A percentile compares a stretch with the other conserved stretches of the same genome.
phyloP scores from a whole-genome alignment of 2,113 vertebrate genomes.

The Indicator indicator region DNA sequence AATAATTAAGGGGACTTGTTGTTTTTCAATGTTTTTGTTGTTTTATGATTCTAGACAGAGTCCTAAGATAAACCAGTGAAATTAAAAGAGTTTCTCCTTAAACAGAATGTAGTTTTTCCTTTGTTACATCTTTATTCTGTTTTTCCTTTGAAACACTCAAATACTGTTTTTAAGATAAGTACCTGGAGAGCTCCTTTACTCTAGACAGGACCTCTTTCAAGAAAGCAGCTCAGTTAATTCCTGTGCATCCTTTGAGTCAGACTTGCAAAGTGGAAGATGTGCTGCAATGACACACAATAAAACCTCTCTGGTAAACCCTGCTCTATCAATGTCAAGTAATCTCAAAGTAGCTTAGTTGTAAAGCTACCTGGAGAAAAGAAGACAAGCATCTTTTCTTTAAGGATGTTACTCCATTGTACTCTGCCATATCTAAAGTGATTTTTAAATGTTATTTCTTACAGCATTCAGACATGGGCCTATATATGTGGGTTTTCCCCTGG shows the following conservation, averaged over 20 bases:
- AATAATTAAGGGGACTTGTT: background rate
- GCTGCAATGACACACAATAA: background rate
- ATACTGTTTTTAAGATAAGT: background rate
- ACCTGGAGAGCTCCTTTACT: background rate
- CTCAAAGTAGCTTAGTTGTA: background rate
- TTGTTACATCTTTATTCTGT: background rate
- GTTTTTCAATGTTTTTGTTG: no score
- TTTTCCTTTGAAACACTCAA: background rate
- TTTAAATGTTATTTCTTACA: background rate
- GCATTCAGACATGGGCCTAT: background rate
- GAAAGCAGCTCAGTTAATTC: background rate
- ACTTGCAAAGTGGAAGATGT: background rate
- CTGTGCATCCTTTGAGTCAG: background rate
- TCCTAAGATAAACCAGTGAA: background rate
- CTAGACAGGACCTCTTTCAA: background rate
- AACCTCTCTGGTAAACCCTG: background rate
- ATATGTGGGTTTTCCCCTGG: background rate
- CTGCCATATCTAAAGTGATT: background rate
- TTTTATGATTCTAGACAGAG: background rate
- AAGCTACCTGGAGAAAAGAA: background rate
- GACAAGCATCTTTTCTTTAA: background rate
- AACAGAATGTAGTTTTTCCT: background rate
- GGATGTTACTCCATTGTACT: background rate
- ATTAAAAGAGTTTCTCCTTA: background rate
- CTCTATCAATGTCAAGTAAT: background rate